Conservation (phyloP, 2,113 vertebrate genomes). For the Spilogale gracilis region DNA sequence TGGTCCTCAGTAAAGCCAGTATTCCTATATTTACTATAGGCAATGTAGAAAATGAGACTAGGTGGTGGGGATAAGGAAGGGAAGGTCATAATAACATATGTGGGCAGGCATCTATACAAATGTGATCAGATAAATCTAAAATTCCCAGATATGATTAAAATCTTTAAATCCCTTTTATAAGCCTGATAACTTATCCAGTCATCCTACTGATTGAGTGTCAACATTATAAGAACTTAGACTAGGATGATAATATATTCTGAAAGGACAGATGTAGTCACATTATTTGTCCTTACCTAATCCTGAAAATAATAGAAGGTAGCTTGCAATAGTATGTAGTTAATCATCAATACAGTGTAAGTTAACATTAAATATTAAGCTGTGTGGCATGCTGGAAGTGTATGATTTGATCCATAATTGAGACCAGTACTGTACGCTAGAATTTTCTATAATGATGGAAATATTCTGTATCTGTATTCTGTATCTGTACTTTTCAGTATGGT, state of each 20-base stretch:
- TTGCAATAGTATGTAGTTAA: conserved; percentile 30
- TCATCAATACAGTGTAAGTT: conserved; percentile 6
- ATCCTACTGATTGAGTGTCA: conserved; percentile 24
- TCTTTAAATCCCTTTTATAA: conserved; percentile 30
- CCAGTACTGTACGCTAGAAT: neutral
- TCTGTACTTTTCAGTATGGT: neutral
- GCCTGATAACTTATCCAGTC: neutral
- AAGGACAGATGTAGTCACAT: neutral
- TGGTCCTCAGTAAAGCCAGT: neutral
- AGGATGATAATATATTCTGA: neutral
- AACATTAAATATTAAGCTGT: conserved; percentile 27
- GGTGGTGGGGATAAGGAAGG: neutral
- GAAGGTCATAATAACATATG: neutral
- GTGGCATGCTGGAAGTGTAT: neutral
- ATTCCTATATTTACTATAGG: neutral
- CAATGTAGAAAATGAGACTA: neutral
- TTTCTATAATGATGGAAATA: neutral
- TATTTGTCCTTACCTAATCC: conserved; percentile 40
- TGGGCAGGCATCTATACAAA: neutral
- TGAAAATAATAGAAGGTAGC: conserved; percentile 29
- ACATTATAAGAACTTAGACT: conserved; percentile 39
- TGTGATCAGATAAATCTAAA: neutral
- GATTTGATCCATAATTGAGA: conserved; percentile 15
- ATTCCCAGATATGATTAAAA: neutral
- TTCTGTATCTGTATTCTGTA: neutral